Conservation (phyloP, 2,113 vertebrate genomes). For the Oncorhynchus kisutch region DNA sequence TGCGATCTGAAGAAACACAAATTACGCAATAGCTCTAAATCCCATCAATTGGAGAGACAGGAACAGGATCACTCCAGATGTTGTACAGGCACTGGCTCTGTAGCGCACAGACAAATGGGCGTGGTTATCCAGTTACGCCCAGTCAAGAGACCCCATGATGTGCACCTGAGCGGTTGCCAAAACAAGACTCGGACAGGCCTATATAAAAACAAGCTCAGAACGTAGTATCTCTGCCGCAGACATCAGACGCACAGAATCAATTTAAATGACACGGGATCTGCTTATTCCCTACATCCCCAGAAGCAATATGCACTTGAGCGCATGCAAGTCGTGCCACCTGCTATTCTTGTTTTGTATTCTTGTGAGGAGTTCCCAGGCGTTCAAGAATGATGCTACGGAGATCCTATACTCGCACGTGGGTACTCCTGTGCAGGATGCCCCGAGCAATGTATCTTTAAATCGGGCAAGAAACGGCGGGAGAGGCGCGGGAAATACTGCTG, state of each 20-base stretch:
- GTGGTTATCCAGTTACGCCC: conserved; percentile 10
- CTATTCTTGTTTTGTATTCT: conserved; percentile 80
- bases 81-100: neutral
- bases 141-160: conserved; percentile 74
- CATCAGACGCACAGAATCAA: conserved; percentile 15
- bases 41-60: conserved; percentile 6
- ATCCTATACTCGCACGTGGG: conserved; percentile 82
- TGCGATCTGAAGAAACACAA: neutral
- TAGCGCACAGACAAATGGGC: conserved; percentile 24
- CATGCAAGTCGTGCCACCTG: conserved; percentile 74
- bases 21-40: conserved; percentile 28
- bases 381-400: conserved; percentile 94
- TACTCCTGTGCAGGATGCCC: conserved; percentile 71
- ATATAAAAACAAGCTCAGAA: conserved; percentile 76
- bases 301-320: conserved; percentile 78
- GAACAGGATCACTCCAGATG: neutral
- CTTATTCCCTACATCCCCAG: neutral
- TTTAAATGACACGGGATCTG: neutral
- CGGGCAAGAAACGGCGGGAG: conserved; percentile 87
- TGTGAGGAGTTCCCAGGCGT: conserved; percentile 79
- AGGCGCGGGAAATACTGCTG: conserved; percentile 64
- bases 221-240: conserved; percentile 3
- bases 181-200: conserved; percentile 62
- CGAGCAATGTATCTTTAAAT: conserved; percentile 85
- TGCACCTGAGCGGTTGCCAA: conserved; percentile 87